phyloP scores from a whole-genome alignment of 2,888 invertebrate genomes.

The Amiota communis region DNA sequence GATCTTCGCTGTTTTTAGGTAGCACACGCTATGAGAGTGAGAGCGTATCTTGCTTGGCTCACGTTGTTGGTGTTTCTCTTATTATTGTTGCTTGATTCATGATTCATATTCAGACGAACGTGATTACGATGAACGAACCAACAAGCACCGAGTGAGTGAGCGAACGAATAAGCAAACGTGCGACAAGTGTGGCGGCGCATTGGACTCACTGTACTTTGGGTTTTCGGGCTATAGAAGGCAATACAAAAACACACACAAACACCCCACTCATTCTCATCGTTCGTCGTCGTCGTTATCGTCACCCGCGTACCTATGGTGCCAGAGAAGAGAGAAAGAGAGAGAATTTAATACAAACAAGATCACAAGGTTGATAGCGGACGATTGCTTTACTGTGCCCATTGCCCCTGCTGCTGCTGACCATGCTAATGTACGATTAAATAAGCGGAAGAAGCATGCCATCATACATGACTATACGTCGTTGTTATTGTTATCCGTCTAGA shows the following conservation, averaged over 20 bases:
- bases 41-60: slow-evolving; percentile 13
- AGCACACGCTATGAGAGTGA: slow-evolving; percentile 2
- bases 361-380: slow-evolving; percentile 60
- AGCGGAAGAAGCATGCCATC: slow-evolving; percentile 22
- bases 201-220: slow-evolving; percentile 32
- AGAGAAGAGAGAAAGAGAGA: slow-evolving; percentile 6
- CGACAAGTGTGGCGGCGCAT: neutral
- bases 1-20: neutral
- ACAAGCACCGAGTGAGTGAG: slow-evolving; percentile 2
- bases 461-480: slow-evolving; percentile 12
- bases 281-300: neutral
- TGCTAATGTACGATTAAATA: slow-evolving; percentile 17
- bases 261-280: neutral
- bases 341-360: slow-evolving; percentile 56
- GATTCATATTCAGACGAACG: slow-evolving; percentile 62
- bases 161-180: neutral
- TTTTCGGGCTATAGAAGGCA: slow-evolving; percentile 31
- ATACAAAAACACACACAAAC: neutral
- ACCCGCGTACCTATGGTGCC: neutral
- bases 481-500: neutral
- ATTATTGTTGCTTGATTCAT: slow-evolving; percentile 41
- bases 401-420: neutral
- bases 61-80: neutral
- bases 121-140: slow-evolving; percentile 43
- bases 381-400: neutral